phyloP scores from a whole-genome alignment of 2,113 vertebrate genomes.

The Numida meleagris region DNA sequence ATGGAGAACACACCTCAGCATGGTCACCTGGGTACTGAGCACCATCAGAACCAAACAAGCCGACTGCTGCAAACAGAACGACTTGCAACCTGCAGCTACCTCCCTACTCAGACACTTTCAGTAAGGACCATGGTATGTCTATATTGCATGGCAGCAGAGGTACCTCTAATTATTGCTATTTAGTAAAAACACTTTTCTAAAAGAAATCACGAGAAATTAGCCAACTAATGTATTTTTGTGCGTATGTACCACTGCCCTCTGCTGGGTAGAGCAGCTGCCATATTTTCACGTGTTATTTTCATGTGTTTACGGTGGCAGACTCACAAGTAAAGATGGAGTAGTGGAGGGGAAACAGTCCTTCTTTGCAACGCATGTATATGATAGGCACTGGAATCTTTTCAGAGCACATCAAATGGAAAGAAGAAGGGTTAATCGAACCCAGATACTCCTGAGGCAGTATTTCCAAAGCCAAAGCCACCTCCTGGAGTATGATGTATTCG shows the following conservation, averaged over 20 bases:
- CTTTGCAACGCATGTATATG: background rate
- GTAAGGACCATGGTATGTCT: background rate
- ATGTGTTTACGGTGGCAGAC: background rate
- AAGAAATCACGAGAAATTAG: background rate
- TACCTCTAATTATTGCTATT: background rate
- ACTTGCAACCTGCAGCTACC: background rate
- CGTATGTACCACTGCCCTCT: conserved; percentile 68
- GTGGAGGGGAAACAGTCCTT: background rate
- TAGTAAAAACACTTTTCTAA: background rate
- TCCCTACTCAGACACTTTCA: background rate
- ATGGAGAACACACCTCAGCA: background rate
- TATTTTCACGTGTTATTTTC: background rate
- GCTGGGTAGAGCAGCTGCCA: conserved; percentile 45
- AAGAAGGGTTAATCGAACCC: conserved; percentile 62
- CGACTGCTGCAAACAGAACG: background rate
- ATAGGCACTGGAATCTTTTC: conserved; percentile 45
- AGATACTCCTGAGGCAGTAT: conserved; percentile 48
- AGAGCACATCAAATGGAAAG: conserved; percentile 30
- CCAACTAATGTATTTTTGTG: background rate
- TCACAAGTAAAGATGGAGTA: background rate
- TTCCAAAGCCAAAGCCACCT: conserved; percentile 62
- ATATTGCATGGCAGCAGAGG: background rate
- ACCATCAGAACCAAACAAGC: background rate
- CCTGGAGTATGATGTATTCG: conserved; percentile 39
- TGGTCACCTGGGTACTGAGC: background rate